A percentile compares a stretch with the other conserved stretches of the same genome.
Conservation (phyloP, 1,140 invertebrate genomes). For the Teleopsis dalmanni region DNA sequence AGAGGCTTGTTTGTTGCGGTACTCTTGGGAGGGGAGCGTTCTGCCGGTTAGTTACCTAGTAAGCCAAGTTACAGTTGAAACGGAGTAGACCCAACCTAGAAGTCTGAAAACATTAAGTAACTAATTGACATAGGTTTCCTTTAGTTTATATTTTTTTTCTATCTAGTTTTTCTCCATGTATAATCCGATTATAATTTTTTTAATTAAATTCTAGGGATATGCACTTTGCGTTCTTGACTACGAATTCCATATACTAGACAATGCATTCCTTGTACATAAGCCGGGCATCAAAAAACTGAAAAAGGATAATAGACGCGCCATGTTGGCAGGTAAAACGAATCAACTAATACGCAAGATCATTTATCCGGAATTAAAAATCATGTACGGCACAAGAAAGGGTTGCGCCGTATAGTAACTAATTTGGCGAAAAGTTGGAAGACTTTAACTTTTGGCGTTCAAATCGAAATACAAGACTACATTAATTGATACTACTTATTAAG, state of each 20-base stretch:
- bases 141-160: too few species aligned
- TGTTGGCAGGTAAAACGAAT: conserved; percentile 70
- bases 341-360: conserved; percentile 72
- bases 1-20: too few species aligned
- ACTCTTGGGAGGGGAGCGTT: too few species aligned
- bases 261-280: conserved; percentile 80
- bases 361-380: conserved; percentile 72
- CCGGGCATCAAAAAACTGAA: conserved; percentile 77
- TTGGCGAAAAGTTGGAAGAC: conserved; percentile 32
- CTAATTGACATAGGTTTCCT: too few species aligned
- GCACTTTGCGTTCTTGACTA: conserved; percentile 79
- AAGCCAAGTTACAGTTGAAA: too few species aligned
- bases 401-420: conserved; percentile 65
- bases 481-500: too few species aligned
- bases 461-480: conserved; percentile 9
- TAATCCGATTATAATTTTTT: conserved; percentile 13
- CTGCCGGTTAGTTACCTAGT: too few species aligned
- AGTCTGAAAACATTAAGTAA: too few species aligned
- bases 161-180: too few species aligned
- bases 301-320: conserved; percentile 65
- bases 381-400: conserved; percentile 71
- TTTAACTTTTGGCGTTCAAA: too few species aligned
- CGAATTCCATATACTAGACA: conserved; percentile 83
- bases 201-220: conserved; percentile 62
- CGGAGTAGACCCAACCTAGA: too few species aligned